Evolutionary conservation across 2,797 vertebrate genomes (phyloP).

Genomic region (Hyperoplus immaculatus): DNA sequence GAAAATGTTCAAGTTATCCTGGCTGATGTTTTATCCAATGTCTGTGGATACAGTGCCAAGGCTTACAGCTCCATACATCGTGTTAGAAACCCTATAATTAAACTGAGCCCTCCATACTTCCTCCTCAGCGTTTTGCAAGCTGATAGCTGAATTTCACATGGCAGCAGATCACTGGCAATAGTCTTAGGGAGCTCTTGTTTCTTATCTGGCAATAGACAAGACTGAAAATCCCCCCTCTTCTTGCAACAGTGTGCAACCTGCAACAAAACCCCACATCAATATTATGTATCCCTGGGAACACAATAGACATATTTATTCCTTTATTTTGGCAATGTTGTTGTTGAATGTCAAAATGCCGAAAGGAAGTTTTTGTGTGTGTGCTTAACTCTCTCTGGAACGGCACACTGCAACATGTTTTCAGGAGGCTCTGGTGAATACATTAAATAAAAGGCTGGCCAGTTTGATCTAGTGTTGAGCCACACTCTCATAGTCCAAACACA

Average conservation of each 20-base stretch:
- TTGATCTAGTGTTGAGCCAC: conserved; percentile 55
- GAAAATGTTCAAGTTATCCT: conserved; percentile 28
- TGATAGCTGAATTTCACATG: conserved; percentile 62
- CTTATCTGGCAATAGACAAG: conserved; percentile 71
- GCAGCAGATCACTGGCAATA: conserved; percentile 72
- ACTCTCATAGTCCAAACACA: conserved; percentile 7
- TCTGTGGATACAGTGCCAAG: conserved; percentile 35
- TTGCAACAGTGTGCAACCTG: conserved; percentile 73
- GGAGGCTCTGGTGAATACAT: conserved; percentile 77
- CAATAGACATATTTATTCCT: conserved; percentile 82
- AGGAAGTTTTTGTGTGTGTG: conserved; percentile 56
- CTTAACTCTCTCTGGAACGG: conserved; percentile 65
- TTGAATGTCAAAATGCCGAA: conserved; percentile 65
- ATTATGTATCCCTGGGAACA: conserved; percentile 87
- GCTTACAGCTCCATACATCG: conserved; percentile 44
- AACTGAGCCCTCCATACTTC: conserved; percentile 50
- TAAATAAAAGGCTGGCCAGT: conserved; percentile 62
- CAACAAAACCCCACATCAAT: conserved; percentile 75
- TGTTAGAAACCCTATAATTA: conserved; percentile 60
- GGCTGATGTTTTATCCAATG: conserved; percentile 44
- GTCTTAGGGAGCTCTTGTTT: conserved; percentile 75
- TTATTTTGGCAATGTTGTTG: conserved; percentile 76
- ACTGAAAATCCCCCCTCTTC: conserved; percentile 68
- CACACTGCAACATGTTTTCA: conserved; percentile 77
- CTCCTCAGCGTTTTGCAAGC: conserved; percentile 47